Evolutionary conservation across 2,888 invertebrate genomes (phyloP), one percentile per base, ranked within the genome.

Genomic region (Arctia plantaginis): DNA sequence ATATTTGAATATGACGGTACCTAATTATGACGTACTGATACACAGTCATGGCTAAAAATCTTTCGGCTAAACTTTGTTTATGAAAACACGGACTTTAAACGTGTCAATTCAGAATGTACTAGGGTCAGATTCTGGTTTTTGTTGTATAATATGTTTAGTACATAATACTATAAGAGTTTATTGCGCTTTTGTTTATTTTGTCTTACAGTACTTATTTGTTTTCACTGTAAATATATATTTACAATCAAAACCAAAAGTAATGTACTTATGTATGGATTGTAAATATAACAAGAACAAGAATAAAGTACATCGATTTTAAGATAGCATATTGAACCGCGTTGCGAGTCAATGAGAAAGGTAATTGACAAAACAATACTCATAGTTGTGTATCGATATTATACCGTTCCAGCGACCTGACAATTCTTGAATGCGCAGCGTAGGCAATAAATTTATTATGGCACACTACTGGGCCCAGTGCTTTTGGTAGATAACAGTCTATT

Each of bases 251-350:
- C 74, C 83, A 78, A 83, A 81, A 85, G 86, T 85, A 82, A 73
- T 81, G 83, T 6, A 10, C 8, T 23, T 51, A 51, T 8, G 8
- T 23, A 23, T 1, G 51, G 51, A 55, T 55, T 55, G n/a, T 55
- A 55, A 23, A 55, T 55, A n/a, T 20, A 55, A 20, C 51, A 23
- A n/a, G 51, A 86, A 84, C 81, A 74, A 82, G 78, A 89, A 86
- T 90, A 91, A 90, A 91, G 88, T 89, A 89, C 89, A 89, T 85
- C 80, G 80, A 84, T 81, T 87, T 82, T 82, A 82, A 77, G 84
- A 81, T 78, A 81, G 80, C 75, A 77, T 83, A 84, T 83, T 81
- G 73, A 79, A 78, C 79, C 77, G 84, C 85, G 82, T 83, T 84
- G 79, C 78, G 83, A 82, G 84, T 84, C 85, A 89, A 88, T 90